A percentile compares a stretch with the other conserved stretches of the same genome.
phyloP scores from a whole-genome alignment of 2,888 invertebrate species.

The Drosophila tanythrix region DNA sequence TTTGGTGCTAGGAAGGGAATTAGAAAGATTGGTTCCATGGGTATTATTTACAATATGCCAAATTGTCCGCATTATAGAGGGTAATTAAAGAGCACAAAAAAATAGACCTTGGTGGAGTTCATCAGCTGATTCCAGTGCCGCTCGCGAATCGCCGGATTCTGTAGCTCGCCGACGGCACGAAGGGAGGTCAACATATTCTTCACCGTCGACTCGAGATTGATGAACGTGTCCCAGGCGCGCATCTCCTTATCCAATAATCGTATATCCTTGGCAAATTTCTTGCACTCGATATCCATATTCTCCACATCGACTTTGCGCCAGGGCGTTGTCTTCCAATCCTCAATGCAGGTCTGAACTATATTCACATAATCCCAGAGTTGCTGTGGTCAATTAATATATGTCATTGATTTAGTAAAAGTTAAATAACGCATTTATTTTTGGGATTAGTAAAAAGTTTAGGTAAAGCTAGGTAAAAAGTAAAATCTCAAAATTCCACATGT shows the following conservation, averaged over 20 bases:
- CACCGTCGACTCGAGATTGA: conserved; percentile 94
- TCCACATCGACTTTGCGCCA: conserved; percentile 99
- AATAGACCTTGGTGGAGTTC: conserved; percentile 95
- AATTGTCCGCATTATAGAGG: conserved; percentile 16
- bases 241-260: conserved; percentile 97
- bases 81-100: conserved; percentile 39
- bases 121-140: conserved; percentile 98
- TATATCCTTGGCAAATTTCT: conserved; percentile 98
- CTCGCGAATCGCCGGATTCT: conserved; percentile 97
- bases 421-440: background rate
- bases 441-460: conserved; percentile 46
- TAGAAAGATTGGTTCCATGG: conserved; percentile 46
- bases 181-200: conserved; percentile 98
- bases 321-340: conserved; percentile 98
- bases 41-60: conserved; percentile 71
- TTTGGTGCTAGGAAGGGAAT: conserved; percentile 62
- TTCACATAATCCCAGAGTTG: conserved; percentile 98
- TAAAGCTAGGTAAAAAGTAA: conserved; percentile 52
- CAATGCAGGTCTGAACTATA: conserved; percentile 95
- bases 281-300: conserved; percentile 99
- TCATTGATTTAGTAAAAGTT: conserved; percentile 11
- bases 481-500: conserved; percentile 71
- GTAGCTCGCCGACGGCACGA: conserved; percentile 96
- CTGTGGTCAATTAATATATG: conserved; percentile 83
- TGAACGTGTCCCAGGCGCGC: conserved; percentile 96